phyloP scores from a whole-genome alignment of 2,888 invertebrate species.

The Tuberolachnus salignus region DNA sequence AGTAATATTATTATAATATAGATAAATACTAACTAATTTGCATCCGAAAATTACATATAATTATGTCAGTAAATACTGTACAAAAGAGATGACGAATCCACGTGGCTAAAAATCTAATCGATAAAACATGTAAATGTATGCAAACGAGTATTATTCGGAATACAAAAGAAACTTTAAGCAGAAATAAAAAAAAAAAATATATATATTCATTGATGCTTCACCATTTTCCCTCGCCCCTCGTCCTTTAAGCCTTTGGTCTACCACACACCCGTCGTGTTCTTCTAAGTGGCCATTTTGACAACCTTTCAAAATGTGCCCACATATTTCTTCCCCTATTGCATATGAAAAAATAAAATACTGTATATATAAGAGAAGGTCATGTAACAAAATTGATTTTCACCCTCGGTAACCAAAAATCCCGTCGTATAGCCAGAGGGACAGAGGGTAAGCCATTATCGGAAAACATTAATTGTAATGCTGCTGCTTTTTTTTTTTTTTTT shows the following conservation, averaged over 20 bases:
- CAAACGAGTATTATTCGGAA: conserved; percentile 47
- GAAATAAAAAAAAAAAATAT: conserved; percentile 40
- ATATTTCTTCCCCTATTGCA: conserved; percentile 36
- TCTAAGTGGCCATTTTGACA: conserved; percentile 53
- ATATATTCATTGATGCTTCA: conserved; percentile 40
- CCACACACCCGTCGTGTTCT: conserved; percentile 31
- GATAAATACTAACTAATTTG: background rate
- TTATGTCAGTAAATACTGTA: conserved; percentile 5
- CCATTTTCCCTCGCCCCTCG: background rate
- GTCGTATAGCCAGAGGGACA: conserved; percentile 33
- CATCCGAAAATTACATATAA: background rate
- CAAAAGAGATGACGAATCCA: background rate
- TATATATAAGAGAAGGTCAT: conserved; percentile 32
- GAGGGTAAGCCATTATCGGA: conserved; percentile 40
- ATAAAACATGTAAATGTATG: conserved; percentile 51
- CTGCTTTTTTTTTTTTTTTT: too few relatives aligned
- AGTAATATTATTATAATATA: background rate
- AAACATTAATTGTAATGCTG: conserved; percentile 30
- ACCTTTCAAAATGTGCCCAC: conserved; percentile 47
- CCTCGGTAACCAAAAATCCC: conserved; percentile 41
- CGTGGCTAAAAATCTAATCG: conserved; percentile 30
- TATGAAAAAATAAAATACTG: conserved; percentile 52
- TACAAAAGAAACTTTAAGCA: conserved; percentile 34
- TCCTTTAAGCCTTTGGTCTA: conserved; percentile 9
- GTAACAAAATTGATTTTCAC: conserved; percentile 54